phyloP scores from a whole-genome alignment of 2,888 invertebrate genomes.

The Rhimphoctona megacephalus region DNA sequence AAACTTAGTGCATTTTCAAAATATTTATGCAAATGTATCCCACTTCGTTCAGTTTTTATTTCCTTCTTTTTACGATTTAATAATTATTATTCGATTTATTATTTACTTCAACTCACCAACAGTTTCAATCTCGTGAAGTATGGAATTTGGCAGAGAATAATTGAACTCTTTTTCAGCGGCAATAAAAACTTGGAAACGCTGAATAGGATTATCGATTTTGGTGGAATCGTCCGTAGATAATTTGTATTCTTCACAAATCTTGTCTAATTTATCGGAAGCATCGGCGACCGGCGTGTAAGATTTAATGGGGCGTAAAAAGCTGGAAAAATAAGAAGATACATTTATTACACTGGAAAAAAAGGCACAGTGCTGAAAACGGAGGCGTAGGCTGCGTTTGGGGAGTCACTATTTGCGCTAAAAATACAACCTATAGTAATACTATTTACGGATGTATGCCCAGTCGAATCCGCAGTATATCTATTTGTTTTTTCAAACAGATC shows the following conservation, averaged over 20 bases:
- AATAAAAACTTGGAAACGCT: conserved; percentile 90
- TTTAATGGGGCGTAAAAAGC: conserved; percentile 91
- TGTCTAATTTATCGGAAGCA: conserved; percentile 87
- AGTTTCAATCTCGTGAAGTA: conserved; percentile 90
- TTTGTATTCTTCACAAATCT: conserved; percentile 87
- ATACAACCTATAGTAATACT: too few relatives aligned
- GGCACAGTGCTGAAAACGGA: too few relatives aligned
- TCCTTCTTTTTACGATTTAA: too few relatives aligned
- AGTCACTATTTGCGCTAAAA: too few relatives aligned
- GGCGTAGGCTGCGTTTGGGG: too few relatives aligned
- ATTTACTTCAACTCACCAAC: conserved; percentile 86
- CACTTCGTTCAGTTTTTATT: too few relatives aligned
- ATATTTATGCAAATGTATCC: too few relatives aligned
- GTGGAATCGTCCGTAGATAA: conserved; percentile 83
- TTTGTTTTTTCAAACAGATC: too few relatives aligned
- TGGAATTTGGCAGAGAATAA: conserved; percentile 93
- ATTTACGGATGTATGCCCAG: too few relatives aligned
- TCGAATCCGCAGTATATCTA: too few relatives aligned
- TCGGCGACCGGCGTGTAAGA: conserved; percentile 91
- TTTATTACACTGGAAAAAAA: too few relatives aligned
- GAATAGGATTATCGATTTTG: conserved; percentile 85
- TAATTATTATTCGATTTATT: neutral
- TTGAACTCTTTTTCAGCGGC: conserved; percentile 90
- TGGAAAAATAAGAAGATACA: conserved; percentile 82
- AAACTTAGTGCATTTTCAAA: too few relatives aligned